phyloP scores from a whole-genome alignment of 2,797 vertebrate species.

The Dromococcyx pavoninus region DNA sequence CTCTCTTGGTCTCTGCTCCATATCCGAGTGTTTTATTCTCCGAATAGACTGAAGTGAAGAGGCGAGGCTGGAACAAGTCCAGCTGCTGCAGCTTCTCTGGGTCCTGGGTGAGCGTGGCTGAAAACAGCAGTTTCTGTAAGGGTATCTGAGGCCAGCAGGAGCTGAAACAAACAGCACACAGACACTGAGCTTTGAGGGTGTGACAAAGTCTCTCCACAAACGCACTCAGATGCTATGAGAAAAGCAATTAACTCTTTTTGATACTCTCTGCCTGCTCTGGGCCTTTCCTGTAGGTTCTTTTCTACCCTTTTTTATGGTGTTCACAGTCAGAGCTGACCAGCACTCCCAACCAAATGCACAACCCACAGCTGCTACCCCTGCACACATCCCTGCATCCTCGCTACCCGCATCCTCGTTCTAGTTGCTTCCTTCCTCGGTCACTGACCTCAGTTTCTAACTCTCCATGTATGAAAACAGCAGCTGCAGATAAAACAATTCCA shows the following conservation, averaged over 20 bases:
- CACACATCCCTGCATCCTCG: background rate
- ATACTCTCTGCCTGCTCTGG: background rate
- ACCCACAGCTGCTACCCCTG: fast-evolving
- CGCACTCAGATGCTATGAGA: background rate
- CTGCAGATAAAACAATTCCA: background rate
- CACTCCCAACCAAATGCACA: background rate
- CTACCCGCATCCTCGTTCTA: background rate
- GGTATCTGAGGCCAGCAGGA: constrained; percentile 84
- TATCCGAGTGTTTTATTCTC: background rate
- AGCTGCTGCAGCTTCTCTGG: constrained; percentile 93
- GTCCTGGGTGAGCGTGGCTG: constrained; percentile 92
- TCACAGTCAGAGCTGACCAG: background rate
- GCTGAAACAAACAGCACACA: constrained; percentile 61
- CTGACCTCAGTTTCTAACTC: background rate
- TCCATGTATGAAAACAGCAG: background rate
- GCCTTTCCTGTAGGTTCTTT: background rate
- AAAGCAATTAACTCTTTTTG: background rate
- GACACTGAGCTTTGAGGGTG: background rate
- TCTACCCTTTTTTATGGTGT: background rate
- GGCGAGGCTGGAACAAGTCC: constrained; percentile 87
- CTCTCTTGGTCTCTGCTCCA: background rate
- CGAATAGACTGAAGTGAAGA: constrained; percentile 84
- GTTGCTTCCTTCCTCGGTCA: background rate
- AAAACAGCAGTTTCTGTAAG: constrained; percentile 95
- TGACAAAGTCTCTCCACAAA: background rate